Conservation (phyloP, 2,888 invertebrate genomes). For the Parapristionchus giblindavisi region DNA sequence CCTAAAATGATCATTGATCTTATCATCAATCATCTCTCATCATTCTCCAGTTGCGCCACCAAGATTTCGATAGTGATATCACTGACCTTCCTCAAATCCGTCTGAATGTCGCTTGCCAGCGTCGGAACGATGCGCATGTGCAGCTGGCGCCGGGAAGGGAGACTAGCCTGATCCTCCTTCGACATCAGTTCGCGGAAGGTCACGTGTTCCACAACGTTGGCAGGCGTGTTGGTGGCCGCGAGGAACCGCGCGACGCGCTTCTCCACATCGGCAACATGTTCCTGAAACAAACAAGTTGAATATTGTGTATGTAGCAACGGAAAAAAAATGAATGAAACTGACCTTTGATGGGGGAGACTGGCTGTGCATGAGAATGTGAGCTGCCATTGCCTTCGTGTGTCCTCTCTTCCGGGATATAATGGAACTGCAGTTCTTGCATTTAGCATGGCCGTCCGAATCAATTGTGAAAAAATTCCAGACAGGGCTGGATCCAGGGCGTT, state of each 20-base stretch:
- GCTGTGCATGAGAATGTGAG: neutral
- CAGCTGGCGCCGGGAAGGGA: conserved; percentile 3
- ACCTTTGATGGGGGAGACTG: neutral
- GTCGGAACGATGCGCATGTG: neutral
- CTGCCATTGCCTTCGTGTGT: neutral
- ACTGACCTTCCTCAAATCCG: neutral
- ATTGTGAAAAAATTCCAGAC: neutral
- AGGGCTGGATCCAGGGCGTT: neutral
- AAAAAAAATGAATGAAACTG: neutral
- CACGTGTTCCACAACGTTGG: neutral
- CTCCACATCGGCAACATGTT: neutral
- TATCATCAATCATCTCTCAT: too few species aligned
- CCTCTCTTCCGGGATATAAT: neutral
- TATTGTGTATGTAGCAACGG: neutral
- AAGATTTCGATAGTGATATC: too few species aligned
- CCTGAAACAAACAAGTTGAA: conserved; percentile 4
- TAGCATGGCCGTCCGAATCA: neutral
- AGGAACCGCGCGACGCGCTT: neutral
- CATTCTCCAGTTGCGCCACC: too few species aligned
- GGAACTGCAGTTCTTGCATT: neutral
- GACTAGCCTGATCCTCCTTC: neutral
- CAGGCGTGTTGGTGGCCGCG: conserved; percentile 11
- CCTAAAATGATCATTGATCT: too few species aligned
- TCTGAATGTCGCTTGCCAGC: neutral
- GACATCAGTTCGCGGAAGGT: conserved; percentile 3